phyloP scores from a whole-genome alignment of 1,140 invertebrate genomes.

The Calliphora vicina region DNA sequence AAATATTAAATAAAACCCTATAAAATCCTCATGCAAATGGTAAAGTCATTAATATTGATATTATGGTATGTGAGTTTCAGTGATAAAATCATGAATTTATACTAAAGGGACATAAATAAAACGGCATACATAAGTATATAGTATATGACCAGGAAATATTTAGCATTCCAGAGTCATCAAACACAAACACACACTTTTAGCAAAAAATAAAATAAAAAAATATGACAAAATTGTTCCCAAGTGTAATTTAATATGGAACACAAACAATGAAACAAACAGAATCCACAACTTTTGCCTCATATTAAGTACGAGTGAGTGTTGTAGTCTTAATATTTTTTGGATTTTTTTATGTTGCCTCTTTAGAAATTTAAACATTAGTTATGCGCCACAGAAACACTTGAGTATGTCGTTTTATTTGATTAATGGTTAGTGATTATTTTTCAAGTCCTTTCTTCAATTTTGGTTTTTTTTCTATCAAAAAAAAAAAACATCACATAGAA shows the following conservation, averaged over 20 bases:
- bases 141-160: neutral
- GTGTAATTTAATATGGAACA: neutral
- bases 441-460: neutral
- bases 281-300: neutral
- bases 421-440: constrained; percentile 6
- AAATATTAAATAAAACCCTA: too few relatives aligned
- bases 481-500: neutral
- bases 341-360: neutral
- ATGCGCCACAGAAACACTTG: neutral
- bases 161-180: neutral
- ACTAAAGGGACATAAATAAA: neutral
- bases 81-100: neutral
- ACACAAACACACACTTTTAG: neutral
- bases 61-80: neutral
- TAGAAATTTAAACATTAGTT: neutral
- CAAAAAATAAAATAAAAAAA: neutral
- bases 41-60: neutral
- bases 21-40: neutral
- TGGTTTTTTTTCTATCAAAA: neutral
- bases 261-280: neutral
- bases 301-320: neutral
- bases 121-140: too few relatives aligned
- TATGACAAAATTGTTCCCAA: neutral
- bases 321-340: neutral
- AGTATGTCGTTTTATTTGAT: constrained; percentile 5